phyloP scores from a whole-genome alignment of 2,797 vertebrate genomes.

The Vultur gryphus region DNA sequence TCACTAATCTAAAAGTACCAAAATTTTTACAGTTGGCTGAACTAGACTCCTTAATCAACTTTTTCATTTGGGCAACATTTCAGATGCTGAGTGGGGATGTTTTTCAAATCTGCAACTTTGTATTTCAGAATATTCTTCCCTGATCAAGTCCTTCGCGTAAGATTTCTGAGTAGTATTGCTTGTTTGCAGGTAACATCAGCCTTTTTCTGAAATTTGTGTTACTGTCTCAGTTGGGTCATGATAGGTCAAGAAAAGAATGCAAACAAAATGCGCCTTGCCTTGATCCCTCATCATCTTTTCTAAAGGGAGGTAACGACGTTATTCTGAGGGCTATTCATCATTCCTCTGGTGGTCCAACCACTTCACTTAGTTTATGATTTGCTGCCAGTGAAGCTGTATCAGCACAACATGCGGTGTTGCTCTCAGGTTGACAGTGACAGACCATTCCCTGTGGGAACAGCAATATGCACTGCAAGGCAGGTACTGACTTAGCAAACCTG shows the following conservation, averaged over 20 bases:
- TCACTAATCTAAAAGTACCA: not conserved
- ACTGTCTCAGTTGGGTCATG: not conserved
- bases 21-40: not conserved
- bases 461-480: not conserved
- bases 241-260: not conserved
- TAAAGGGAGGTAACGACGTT: not conserved
- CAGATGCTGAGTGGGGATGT: not conserved
- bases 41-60: not conserved
- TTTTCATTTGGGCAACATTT: not conserved
- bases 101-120: not conserved
- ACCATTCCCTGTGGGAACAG: not conserved
- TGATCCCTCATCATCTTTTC: conserved; percentile 21
- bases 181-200: not conserved
- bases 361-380: conserved; percentile 2
- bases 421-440: not conserved
- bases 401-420: not conserved
- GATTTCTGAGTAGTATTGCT: not conserved
- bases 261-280: not conserved
- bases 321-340: not conserved
- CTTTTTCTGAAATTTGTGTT: not conserved
- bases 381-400: not conserved
- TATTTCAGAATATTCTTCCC: not conserved
- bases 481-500: not conserved
- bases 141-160: not conserved
- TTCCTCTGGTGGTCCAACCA: not conserved